Evolutionary conservation across 2,113 vertebrate species (phyloP).

Genomic region (Oryctolagus cuniculus): mOryCun1.1 NC_091442.1:58877001-58877500

Average conservation of each 20-base stretch:
- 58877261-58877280: too few species aligned
- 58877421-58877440: too few species aligned
- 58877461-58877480: too few species aligned
- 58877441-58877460: too few species aligned
- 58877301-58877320: too few species aligned
- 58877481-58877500: too few species aligned
- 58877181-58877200: not conserved
- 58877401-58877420: too few species aligned
- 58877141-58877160: not conserved
- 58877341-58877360: too few species aligned
- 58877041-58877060: not conserved
- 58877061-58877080: slow-evolving; percentile 41
- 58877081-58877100: not conserved
- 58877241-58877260: not conserved
- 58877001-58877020: slow-evolving; percentile 31
- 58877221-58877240: not conserved
- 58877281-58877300: too few species aligned
- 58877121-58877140: not conserved
- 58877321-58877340: too few species aligned
- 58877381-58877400: too few species aligned
- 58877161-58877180: not conserved
- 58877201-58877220: slow-evolving; percentile 3
- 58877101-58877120: not conserved
- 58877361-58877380: too few species aligned
- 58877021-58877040: not conserved